Evolutionary conservation across 1,140 invertebrate species (phyloP).

Genomic region (Zophobas atratus): DNA sequence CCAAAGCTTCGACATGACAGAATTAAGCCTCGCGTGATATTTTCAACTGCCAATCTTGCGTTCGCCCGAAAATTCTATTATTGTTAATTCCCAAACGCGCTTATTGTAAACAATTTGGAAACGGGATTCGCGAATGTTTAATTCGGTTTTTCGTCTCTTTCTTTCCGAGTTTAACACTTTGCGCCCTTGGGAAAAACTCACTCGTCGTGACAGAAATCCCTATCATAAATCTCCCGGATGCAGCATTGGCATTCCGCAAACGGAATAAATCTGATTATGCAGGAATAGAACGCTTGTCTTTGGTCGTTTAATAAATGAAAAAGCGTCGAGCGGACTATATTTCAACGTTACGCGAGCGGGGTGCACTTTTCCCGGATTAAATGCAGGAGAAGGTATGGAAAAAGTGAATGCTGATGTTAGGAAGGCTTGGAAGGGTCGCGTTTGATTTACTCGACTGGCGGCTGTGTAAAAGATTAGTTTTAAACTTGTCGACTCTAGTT

Average conservation of each 20-base stretch:
- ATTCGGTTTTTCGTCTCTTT: neutral
- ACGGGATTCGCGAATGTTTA: neutral
- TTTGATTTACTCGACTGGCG: no score
- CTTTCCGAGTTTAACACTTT: slow-evolving; percentile 26
- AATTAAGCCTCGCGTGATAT: neutral
- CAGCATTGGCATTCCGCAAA: slow-evolving; percentile 42
- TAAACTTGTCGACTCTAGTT: no score
- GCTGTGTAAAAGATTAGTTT: no score
- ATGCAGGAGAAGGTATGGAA: neutral
- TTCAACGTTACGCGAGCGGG: neutral
- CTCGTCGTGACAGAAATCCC: slow-evolving; percentile 31
- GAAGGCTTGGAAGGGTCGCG: no score
- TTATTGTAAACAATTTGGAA: neutral
- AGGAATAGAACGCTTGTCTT: slow-evolving; percentile 41
- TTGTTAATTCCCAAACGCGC: neutral
- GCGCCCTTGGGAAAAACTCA: neutral
- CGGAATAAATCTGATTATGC: slow-evolving; percentile 42
- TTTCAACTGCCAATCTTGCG: neutral
- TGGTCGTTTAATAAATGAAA: slow-evolving; percentile 42
- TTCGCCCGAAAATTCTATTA: neutral
- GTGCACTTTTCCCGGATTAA: slow-evolving; percentile 21
- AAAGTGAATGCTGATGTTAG: neutral
- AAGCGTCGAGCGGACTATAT: slow-evolving; percentile 22
- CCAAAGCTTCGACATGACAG: neutral
- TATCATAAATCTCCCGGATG: slow-evolving; percentile 30